Conservation (phyloP, 2,888 invertebrate genomes). For the Tetramorium bicarinatum region DNA sequence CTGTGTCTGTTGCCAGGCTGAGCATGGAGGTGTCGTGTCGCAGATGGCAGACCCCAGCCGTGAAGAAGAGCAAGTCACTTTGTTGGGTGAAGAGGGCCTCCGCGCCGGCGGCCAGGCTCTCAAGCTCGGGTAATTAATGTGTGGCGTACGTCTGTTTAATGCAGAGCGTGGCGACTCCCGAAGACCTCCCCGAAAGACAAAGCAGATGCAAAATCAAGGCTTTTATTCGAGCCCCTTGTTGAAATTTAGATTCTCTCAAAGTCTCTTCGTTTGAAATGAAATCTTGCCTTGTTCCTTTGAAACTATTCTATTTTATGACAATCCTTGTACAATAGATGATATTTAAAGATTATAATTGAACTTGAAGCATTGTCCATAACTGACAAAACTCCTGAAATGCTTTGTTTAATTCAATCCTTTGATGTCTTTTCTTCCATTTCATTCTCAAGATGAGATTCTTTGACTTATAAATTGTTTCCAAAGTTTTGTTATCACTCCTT, state of each 20-base stretch:
- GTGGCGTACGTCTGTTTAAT: conserved; percentile 79
- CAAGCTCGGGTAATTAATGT: conserved; percentile 96
- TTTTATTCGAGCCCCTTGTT: not conserved
- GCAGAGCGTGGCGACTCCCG: conserved; percentile 78
- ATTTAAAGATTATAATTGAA: not conserved
- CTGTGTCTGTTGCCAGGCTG: conserved; percentile 91
- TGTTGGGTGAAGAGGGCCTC: conserved; percentile 98
- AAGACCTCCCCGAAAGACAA: not conserved
- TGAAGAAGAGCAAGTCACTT: conserved; percentile 98
- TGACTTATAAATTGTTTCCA: not conserved
- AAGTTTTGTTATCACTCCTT: not conserved
- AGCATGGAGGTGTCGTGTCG: conserved; percentile 90
- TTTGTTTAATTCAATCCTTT: not conserved
- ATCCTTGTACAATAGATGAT: not conserved
- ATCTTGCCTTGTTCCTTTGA: not conserved
- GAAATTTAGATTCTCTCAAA: not conserved
- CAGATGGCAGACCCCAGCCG: conserved; percentile 99
- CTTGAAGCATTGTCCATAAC: not conserved
- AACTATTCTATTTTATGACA: not conserved
- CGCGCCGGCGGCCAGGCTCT: conserved; percentile 98
- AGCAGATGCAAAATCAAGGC: not conserved
- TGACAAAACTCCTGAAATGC: not conserved
- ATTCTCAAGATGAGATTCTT: not conserved
- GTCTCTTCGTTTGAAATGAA: not conserved
- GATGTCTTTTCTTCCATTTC: not conserved